Evolutionary conservation across 2,797 vertebrate species (phyloP).

Genomic region (Pelochelys cantorii): DNA sequence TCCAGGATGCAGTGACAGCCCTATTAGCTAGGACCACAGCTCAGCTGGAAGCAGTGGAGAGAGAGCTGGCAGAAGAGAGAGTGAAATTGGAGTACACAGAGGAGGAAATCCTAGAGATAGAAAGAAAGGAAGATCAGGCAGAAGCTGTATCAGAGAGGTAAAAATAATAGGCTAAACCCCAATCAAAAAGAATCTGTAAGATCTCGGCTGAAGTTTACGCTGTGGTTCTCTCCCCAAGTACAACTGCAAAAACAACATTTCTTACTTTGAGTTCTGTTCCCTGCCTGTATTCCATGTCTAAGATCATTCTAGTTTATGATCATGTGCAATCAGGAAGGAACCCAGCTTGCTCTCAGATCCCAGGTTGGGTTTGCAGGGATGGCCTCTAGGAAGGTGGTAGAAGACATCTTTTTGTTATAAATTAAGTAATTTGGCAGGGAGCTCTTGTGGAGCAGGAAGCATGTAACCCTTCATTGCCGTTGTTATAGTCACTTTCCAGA

Average conservation of each 20-base stretch:
- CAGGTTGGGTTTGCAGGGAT: background rate
- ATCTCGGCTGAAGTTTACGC: accelerated
- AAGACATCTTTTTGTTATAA: background rate
- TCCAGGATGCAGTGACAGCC: constrained; percentile 84
- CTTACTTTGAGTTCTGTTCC: background rate
- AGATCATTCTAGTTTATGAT: background rate
- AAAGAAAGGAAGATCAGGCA: constrained; percentile 88
- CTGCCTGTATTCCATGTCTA: background rate
- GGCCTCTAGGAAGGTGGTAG: background rate
- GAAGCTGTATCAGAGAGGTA: constrained; percentile 91
- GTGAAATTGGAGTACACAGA: constrained; percentile 84
- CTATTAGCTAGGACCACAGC: constrained; percentile 85
- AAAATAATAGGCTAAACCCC: background rate
- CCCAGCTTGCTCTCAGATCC: background rate
- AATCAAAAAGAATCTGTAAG: background rate
- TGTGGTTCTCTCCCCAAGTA: background rate
- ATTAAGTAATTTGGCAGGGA: background rate
- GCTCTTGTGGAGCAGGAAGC: background rate
- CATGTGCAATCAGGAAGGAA: background rate
- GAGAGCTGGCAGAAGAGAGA: constrained; percentile 85
- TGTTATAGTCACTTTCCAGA: background rate
- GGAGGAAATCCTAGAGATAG: constrained; percentile 86
- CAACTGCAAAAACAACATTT: background rate
- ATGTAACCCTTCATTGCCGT: background rate
- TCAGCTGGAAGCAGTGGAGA: constrained; percentile 87